Percentiles rank a stretch among this genome's conserved stretches.
Evolutionary conservation across 1,140 invertebrate genomes (phyloP).

Genomic region (Trachymyrmex septentrionalis): DNA sequence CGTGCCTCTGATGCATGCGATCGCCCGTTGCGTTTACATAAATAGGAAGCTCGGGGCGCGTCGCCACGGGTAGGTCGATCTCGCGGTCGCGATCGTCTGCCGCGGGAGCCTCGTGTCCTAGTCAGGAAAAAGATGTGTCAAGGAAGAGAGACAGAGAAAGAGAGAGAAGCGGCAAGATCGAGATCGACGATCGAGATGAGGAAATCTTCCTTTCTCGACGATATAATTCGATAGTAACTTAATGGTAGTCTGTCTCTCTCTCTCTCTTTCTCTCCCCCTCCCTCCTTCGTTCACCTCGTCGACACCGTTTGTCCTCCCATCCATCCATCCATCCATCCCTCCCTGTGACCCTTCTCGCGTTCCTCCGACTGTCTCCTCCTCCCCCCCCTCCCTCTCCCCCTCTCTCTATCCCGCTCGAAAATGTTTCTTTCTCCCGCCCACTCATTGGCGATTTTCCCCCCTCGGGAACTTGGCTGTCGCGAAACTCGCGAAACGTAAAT

Average conservation of each 20-base stretch:
- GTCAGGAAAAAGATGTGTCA: neutral
- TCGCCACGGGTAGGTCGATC: constrained; percentile 23
- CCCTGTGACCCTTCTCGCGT: constrained; percentile 39
- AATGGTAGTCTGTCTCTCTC: constrained; percentile 50
- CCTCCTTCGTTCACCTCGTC: neutral
- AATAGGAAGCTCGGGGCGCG: constrained; percentile 18
- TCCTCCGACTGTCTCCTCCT: neutral
- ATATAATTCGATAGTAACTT: constrained; percentile 47
- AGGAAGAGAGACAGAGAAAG: neutral
- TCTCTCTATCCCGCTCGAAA: neutral
- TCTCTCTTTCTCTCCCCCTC: neutral
- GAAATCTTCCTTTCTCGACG: constrained; percentile 26
- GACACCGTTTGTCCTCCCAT: constrained; percentile 40
- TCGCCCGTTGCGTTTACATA: constrained; percentile 32
- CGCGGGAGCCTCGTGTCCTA: neutral
- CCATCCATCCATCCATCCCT: neutral
- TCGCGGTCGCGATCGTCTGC: constrained; percentile 8
- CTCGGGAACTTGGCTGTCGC: constrained; percentile 30
- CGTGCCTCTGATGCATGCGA: constrained; percentile 32
- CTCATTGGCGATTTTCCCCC: constrained; percentile 44
- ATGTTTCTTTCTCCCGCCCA: constrained; percentile 10
- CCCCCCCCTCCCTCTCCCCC: neutral
- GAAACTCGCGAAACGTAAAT: constrained; percentile 56
- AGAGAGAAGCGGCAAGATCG: constrained; percentile 7
- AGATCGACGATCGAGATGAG: constrained; percentile 36